These are phyloP conservation scores for Crocuta crocuta DNA, from an alignment of 2,113 vertebrate genomes.

Conservation along the genomic window DNA sequence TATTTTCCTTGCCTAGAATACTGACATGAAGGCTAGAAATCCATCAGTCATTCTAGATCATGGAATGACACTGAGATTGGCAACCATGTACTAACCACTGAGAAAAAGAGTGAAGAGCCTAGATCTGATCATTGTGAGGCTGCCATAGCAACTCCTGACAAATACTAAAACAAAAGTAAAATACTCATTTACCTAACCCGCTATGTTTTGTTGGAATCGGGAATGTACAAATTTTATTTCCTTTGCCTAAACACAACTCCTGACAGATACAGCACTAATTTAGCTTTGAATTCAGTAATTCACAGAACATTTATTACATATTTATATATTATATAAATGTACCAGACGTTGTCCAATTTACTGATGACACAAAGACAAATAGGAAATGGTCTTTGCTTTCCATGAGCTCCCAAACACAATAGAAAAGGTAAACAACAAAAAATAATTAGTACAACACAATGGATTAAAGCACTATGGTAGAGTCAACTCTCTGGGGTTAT, in stretches of 20 bases:
- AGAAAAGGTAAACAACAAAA: conserved; percentile 19
- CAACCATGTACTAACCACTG: neutral
- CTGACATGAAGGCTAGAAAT: neutral
- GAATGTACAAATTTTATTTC: neutral
- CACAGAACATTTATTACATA: neutral
- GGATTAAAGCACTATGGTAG: neutral
- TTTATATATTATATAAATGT: neutral
- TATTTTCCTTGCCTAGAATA: neutral
- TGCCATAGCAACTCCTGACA: neutral
- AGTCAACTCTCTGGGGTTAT: neutral
- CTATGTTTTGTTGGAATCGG: neutral
- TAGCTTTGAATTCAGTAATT: neutral
- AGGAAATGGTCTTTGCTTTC: neutral
- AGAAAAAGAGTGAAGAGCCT: neutral
- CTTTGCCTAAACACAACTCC: neutral
- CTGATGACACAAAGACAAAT: neutral
- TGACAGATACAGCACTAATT: neutral
- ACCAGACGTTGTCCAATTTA: neutral
- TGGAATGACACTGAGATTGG: neutral
- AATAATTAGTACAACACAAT: neutral
- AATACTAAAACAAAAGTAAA: conserved; percentile 9
- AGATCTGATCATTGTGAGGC: neutral
- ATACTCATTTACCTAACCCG: neutral
- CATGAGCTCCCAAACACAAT: neutral
- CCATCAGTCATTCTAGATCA: neutral